Conservation (phyloP, 1,140 invertebrate species). For the Argopecten irradians region DNA sequence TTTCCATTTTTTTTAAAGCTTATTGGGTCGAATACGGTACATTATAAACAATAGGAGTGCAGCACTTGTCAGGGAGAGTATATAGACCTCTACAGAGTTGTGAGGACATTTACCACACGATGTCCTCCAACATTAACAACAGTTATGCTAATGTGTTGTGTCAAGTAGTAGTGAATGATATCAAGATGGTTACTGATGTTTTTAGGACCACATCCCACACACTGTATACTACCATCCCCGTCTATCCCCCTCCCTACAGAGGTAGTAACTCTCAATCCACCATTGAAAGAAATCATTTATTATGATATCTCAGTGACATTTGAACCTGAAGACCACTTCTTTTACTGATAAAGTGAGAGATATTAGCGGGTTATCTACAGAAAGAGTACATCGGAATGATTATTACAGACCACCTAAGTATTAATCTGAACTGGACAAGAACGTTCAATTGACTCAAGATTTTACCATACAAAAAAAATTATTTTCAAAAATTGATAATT, state of each 20-base stretch:
- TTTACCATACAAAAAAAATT: no score
- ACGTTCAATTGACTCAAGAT: no score
- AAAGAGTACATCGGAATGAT: background rate
- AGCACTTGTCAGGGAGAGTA: no score
- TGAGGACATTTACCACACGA: background rate
- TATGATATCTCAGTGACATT: background rate
- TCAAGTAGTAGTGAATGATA: background rate
- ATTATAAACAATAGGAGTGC: no score
- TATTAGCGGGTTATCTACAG: background rate
- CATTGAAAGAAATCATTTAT: background rate
- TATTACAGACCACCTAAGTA: background rate
- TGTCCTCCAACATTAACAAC: background rate
- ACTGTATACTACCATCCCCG: background rate
- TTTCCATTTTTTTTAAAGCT: no score
- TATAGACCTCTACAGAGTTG: no score
- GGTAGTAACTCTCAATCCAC: background rate
- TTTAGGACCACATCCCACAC: background rate
- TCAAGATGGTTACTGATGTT: background rate
- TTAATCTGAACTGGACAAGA: background rate
- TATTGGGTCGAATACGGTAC: no score
- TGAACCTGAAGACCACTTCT: background rate
- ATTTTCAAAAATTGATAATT: no score
- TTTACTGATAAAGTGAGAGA: background rate
- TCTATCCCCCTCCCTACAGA: background rate
- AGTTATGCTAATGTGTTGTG: conserved; percentile 1